These are phyloP conservation scores for Dione vanillae DNA, from an alignment of 2,888 invertebrate genomes.

Conservation along the genomic window DNA sequence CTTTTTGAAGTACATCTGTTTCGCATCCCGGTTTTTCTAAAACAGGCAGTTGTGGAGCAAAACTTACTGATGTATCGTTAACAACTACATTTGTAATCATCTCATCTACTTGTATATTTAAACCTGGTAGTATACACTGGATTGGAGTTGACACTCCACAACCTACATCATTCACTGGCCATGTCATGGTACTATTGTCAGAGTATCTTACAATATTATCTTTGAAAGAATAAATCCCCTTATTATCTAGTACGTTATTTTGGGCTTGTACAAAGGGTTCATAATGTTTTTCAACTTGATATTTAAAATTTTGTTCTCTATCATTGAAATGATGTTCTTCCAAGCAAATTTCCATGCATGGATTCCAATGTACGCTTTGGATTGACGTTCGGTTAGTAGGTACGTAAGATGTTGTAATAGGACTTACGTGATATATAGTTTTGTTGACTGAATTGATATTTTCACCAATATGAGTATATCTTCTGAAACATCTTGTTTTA, in stretches of 20 bases:
- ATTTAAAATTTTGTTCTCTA: constrained; percentile 44
- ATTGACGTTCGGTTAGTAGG: constrained; percentile 53
- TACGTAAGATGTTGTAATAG: constrained; percentile 41
- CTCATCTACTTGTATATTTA: constrained; percentile 48
- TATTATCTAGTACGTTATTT: constrained; percentile 29
- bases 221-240: constrained; percentile 48
- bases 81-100: constrained; percentile 48
- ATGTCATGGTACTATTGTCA: constrained; percentile 67
- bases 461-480: constrained; percentile 49
- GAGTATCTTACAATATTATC: constrained; percentile 63
- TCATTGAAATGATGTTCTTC: constrained; percentile 44
- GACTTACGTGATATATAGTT: constrained; percentile 33
- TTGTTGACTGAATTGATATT: constrained; percentile 51
- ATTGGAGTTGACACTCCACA: constrained; percentile 50
- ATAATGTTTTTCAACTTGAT: constrained; percentile 55
- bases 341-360: constrained; percentile 50
- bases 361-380: constrained; percentile 56
- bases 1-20: not conserved
- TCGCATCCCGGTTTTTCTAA: constrained; percentile 36
- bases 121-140: constrained; percentile 34
- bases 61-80: constrained; percentile 35
- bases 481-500: constrained; percentile 38
- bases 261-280: constrained; percentile 50
- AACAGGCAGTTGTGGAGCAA: constrained; percentile 34
- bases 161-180: constrained; percentile 55